phyloP scores from a whole-genome alignment of 2,888 invertebrate genomes.

The Apodemia hepburni region DNA sequence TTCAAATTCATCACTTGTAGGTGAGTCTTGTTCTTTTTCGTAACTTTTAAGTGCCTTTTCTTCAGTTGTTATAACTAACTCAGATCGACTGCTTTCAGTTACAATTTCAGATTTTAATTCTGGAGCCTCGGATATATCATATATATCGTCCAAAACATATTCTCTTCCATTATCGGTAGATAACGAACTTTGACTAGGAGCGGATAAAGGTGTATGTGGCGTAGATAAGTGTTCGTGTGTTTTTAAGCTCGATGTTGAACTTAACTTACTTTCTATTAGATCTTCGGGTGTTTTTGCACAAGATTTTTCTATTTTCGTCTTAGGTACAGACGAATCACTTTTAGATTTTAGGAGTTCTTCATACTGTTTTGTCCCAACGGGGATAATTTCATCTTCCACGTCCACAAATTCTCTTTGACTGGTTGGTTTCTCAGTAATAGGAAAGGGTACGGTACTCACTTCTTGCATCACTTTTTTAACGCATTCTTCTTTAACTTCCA shows the following conservation, averaged over 20 bases:
- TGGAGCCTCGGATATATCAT: slow-evolving; percentile 79
- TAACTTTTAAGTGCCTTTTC: slow-evolving; percentile 76
- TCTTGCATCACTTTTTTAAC: slow-evolving; percentile 55
- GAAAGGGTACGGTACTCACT: slow-evolving; percentile 68
- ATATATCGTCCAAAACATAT: slow-evolving; percentile 81
- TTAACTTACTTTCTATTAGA: slow-evolving; percentile 75
- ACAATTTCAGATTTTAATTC: slow-evolving; percentile 74
- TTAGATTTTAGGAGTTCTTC: slow-evolving; percentile 74
- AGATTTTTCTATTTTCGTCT: slow-evolving; percentile 66
- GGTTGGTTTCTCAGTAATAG: slow-evolving; percentile 58
- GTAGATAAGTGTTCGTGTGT: slow-evolving; percentile 74
- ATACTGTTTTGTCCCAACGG: slow-evolving; percentile 62
- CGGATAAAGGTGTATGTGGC: slow-evolving; percentile 81
- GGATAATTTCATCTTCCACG: slow-evolving; percentile 65
- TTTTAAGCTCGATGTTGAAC: slow-evolving; percentile 80
- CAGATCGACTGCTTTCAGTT: slow-evolving; percentile 74
- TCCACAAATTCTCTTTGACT: slow-evolving; percentile 78
- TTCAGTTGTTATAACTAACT: slow-evolving; percentile 81
- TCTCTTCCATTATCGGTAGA: slow-evolving; percentile 83
- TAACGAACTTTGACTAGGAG: slow-evolving; percentile 83
- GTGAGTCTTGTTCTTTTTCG: slow-evolving; percentile 85
- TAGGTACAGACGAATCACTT: slow-evolving; percentile 73
- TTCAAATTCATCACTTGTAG: slow-evolving; percentile 92
- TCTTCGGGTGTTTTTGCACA: slow-evolving; percentile 62
- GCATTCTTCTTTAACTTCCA: slow-evolving; percentile 52